phyloP scores from a whole-genome alignment of 2,113 vertebrate species.

The Athene noctua region DNA sequence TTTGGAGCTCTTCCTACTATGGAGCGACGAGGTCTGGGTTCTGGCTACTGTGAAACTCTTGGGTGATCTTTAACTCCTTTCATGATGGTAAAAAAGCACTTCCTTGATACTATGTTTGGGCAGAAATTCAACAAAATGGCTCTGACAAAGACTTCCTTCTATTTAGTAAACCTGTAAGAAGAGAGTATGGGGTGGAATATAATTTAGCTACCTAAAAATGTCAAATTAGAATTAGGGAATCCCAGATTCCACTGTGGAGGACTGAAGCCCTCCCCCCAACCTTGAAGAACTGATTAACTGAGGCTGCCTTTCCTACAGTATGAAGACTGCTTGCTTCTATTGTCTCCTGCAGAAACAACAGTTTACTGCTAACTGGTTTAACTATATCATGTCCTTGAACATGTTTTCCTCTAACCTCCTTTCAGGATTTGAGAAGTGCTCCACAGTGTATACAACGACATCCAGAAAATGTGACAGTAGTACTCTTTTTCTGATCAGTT shows the following conservation, averaged over 20 bases:
- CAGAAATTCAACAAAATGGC: background rate
- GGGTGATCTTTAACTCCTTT: background rate
- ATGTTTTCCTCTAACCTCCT: background rate
- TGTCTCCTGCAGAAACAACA: constrained; percentile 20
- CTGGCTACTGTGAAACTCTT: background rate
- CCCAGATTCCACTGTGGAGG: background rate
- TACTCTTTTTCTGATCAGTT: background rate
- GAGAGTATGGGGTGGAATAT: background rate
- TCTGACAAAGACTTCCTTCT: background rate
- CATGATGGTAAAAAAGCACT: background rate
- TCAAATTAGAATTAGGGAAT: background rate
- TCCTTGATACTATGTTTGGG: background rate
- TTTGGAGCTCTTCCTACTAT: background rate
- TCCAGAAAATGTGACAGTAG: background rate
- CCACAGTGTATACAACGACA: background rate
- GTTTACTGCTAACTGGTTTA: constrained; percentile 44
- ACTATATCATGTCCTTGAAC: constrained; percentile 31
- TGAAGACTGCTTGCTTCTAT: constrained; percentile 35
- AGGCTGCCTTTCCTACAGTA: background rate
- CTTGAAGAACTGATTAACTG: background rate
- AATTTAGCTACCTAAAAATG: background rate
- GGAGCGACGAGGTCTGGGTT: background rate
- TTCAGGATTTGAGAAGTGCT: constrained; percentile 7
- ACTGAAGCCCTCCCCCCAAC: background rate
- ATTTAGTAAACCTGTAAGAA: background rate